Percentiles rank a stretch among this genome's conserved stretches.
phyloP scores from a whole-genome alignment of 1,140 invertebrate genomes.

The Aradophagus sp. region DNA sequence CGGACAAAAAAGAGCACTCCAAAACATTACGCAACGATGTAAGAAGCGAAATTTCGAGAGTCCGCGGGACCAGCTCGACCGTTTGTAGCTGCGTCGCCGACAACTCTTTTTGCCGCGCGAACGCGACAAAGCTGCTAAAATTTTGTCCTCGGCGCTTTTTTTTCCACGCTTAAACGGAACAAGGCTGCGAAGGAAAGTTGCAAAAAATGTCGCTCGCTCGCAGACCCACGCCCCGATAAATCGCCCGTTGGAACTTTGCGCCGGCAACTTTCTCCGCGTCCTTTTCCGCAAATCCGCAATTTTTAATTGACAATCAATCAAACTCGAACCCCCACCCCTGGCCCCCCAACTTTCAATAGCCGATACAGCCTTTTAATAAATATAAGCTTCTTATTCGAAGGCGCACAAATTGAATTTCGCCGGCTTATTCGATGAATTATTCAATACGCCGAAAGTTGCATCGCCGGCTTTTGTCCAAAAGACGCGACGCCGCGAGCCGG shows the following conservation, averaged over 20 bases:
- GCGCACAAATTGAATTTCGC: slow-evolving; percentile 19
- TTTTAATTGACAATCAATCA: slow-evolving; percentile 44
- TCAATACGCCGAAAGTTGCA: slow-evolving; percentile 26
- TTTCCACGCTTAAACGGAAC: slow-evolving; percentile 32
- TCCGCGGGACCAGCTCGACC: slow-evolving; percentile 2
- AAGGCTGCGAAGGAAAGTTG: slow-evolving; percentile 39
- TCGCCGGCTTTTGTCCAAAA: slow-evolving; percentile 27
- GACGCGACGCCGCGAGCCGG: slow-evolving; percentile 29
- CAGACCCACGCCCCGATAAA: slow-evolving; percentile 52
- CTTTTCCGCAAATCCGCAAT: slow-evolving; percentile 15
- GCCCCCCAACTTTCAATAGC: too few relatives aligned
- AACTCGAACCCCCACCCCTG: background rate
- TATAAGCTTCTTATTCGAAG: slow-evolving; percentile 19
- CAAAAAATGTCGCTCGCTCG: slow-evolving; percentile 52
- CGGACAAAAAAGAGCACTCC: too few relatives aligned
- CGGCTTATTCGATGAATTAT: slow-evolving; percentile 37
- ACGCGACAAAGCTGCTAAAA: slow-evolving; percentile 45
- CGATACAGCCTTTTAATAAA: slow-evolving; percentile 28
- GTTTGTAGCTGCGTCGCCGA: slow-evolving; percentile 3
- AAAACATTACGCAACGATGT: too few relatives aligned
- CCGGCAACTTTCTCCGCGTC: slow-evolving; percentile 7
- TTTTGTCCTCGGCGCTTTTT: slow-evolving; percentile 40
- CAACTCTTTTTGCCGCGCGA: slow-evolving; percentile 15
- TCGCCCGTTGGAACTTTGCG: too few relatives aligned
- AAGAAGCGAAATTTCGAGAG: background rate